phyloP scores from a whole-genome alignment of 1,140 invertebrate species.

The Mercenaria mercenaria region DNA sequence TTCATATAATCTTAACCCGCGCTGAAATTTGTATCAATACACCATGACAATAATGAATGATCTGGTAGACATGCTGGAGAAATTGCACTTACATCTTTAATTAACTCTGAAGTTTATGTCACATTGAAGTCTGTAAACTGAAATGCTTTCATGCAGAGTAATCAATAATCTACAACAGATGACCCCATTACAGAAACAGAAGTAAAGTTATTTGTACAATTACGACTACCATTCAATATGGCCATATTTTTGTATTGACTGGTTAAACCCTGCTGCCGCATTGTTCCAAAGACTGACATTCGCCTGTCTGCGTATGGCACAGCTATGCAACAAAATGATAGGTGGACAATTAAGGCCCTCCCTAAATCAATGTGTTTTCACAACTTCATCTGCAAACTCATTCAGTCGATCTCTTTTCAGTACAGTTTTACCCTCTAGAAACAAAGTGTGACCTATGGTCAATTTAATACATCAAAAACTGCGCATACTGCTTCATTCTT shows the following conservation, averaged over 20 bases:
- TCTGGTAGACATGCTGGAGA: neutral
- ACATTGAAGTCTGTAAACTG: neutral
- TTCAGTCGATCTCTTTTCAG: no score
- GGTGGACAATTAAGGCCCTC: no score
- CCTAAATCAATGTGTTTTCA: no score
- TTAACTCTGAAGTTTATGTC: no score
- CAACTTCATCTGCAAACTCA: no score
- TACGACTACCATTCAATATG: neutral
- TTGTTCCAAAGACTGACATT: neutral
- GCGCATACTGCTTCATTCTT: no score
- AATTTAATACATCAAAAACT: no score
- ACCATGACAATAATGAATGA: neutral
- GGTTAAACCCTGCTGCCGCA: neutral
- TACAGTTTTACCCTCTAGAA: no score
- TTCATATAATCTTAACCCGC: neutral
- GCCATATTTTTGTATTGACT: neutral
- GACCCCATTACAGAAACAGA: neutral
- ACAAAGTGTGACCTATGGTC: no score
- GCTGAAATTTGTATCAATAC: neutral
- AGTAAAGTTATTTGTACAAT: neutral
- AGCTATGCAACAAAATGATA: no score
- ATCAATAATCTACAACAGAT: neutral
- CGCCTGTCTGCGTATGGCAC: neutral
- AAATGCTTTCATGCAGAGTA: neutral
- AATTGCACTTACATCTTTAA: no score